phyloP scores from a whole-genome alignment of 2,888 invertebrate species.

The Eudemis profundana region DNA sequence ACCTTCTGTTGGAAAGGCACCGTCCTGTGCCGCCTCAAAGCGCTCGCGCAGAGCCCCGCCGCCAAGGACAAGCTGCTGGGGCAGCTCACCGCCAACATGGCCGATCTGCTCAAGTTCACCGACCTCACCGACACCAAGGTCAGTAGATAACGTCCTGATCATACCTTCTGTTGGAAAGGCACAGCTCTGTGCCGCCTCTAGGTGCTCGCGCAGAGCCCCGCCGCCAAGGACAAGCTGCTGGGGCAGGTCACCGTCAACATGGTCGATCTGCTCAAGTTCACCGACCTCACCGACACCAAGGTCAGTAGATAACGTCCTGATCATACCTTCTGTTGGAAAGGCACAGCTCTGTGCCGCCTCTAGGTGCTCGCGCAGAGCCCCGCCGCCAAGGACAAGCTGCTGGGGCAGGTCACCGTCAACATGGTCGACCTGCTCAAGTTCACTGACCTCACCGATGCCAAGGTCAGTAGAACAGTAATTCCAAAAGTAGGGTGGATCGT shows the following conservation, averaged over 20 bases:
- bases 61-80: conserved; percentile 83
- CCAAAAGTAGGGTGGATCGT: too few relatives aligned
- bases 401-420: conserved; percentile 77
- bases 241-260: conserved; percentile 74
- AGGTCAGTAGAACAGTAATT: conserved; percentile 87
- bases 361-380: conserved; percentile 70
- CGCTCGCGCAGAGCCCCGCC: conserved; percentile 73
- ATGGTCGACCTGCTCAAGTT: conserved; percentile 90
- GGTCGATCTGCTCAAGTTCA: conserved; percentile 90
- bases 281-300: conserved; percentile 92
- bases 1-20: conserved; percentile 91
- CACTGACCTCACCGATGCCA: conserved; percentile 91
- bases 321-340: conserved; percentile 91
- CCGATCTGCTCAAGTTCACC: conserved; percentile 91
- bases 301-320: conserved; percentile 70
- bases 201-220: conserved; percentile 69
- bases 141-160: conserved; percentile 45
- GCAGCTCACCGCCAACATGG: conserved; percentile 69
- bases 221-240: conserved; percentile 83
- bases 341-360: conserved; percentile 89
- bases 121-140: conserved; percentile 93
- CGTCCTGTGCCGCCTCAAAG: conserved; percentile 87
- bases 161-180: conserved; percentile 91
- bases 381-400: conserved; percentile 82
- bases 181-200: conserved; percentile 88